A percentile compares a stretch with the other conserved stretches of the same genome.
Conservation (phyloP, 2,113 vertebrate species). For the Dipodomys stephensi region DNA sequence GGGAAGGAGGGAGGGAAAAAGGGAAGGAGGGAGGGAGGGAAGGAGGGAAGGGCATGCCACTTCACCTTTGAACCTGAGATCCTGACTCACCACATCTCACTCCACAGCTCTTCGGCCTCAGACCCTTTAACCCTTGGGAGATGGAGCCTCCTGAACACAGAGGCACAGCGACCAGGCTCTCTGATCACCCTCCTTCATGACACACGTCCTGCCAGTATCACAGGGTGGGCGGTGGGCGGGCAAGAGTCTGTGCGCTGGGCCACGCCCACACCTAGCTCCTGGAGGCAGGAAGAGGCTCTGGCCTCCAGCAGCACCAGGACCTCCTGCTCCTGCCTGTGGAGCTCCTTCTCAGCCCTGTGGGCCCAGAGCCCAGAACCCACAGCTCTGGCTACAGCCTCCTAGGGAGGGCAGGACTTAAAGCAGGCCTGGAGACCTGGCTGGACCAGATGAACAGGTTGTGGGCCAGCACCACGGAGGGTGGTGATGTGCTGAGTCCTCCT, state of each 20-base stretch:
- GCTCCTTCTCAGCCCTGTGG: not conserved
- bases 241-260: too few relatives aligned
- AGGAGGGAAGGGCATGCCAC: too few relatives aligned
- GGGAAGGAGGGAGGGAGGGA: too few relatives aligned
- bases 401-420: not conserved
- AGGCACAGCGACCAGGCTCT: rapidly evolving
- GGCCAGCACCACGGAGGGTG: not conserved
- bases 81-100: not conserved
- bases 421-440: not conserved
- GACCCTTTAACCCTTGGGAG: not conserved
- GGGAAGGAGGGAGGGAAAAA: not conserved
- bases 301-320: not conserved
- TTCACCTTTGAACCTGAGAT: not conserved
- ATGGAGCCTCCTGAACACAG: not conserved
- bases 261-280: not conserved
- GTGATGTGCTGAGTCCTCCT: not conserved
- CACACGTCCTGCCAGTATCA: not conserved
- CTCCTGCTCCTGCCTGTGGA: rapidly evolving
- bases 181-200: rapidly evolving
- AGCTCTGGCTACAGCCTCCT: not conserved
- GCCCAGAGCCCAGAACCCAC: not conserved
- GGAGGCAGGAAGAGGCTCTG: not conserved
- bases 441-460: constrained; percentile 45
- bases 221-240: too few relatives aligned
- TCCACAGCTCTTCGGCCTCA: rapidly evolving